Conservation (phyloP, 2,888 invertebrate genomes). For the Phengaris arion region DNA sequence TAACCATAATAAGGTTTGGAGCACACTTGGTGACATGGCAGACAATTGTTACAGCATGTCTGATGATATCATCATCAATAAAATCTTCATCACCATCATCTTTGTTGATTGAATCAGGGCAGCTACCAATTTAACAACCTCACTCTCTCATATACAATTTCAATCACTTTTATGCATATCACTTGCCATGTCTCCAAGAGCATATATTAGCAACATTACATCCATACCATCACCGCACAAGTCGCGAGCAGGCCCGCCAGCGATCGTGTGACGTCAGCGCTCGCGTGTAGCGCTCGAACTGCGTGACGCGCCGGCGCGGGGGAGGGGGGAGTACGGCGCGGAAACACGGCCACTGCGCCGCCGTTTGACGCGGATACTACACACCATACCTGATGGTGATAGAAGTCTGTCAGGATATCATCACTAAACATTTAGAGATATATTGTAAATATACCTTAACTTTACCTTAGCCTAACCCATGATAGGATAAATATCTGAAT, state of each 20-base stretch:
- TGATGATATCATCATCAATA: background rate
- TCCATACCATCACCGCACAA: background rate
- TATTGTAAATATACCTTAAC: too few species aligned
- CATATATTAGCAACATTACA: slow-evolving; percentile 5
- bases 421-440: too few species aligned
- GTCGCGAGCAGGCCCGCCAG: background rate
- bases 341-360: slow-evolving; percentile 38
- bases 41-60: too few species aligned
- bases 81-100: background rate
- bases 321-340: slow-evolving; percentile 49
- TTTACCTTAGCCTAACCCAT: too few species aligned
- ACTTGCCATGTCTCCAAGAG: background rate
- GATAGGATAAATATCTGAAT: too few species aligned
- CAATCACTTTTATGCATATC: too few species aligned
- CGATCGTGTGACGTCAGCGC: slow-evolving; percentile 14
- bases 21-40: background rate
- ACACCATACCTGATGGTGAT: slow-evolving; percentile 52
- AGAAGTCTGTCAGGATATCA: background rate
- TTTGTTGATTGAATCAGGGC: background rate
- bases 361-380: slow-evolving; percentile 51
- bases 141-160: background rate
- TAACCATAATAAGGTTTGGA: background rate
- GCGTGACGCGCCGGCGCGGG: slow-evolving; percentile 64
- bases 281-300: slow-evolving; percentile 54
- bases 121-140: background rate